A percentile compares a stretch with the other conserved stretches of the same genome.
Conservation (phyloP, 1,140 invertebrate species). For the Ganaspis sp. region DNA sequence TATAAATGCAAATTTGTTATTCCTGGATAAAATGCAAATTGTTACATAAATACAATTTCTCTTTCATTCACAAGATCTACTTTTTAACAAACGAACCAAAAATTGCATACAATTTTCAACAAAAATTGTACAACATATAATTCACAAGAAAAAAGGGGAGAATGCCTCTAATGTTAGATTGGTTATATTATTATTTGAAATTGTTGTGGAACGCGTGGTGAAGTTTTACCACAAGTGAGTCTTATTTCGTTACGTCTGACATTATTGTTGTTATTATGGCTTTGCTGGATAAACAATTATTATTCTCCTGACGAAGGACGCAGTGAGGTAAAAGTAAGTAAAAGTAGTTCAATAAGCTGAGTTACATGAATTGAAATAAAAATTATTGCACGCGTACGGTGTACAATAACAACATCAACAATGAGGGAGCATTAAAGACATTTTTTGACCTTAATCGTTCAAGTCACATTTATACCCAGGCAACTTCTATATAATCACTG, state of each 20-base stretch:
- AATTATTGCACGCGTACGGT: not conserved
- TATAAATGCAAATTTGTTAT: too few relatives aligned
- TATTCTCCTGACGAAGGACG: conserved; percentile 36
- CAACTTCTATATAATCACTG: not conserved
- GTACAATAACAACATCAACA: conserved; percentile 16
- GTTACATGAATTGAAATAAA: not conserved
- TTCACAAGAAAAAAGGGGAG: not conserved
- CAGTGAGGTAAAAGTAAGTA: conserved; percentile 35
- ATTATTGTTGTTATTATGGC: conserved; percentile 16
- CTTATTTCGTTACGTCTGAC: not conserved
- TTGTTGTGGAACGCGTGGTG: not conserved
- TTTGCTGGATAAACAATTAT: conserved; percentile 33
- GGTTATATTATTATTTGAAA: not conserved
- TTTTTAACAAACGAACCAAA: too few relatives aligned
- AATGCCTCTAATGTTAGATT: not conserved
- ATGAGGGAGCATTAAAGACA: not conserved
- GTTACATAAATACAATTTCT: too few relatives aligned
- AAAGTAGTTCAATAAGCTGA: conserved; percentile 38
- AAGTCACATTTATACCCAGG: not conserved
- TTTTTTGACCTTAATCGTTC: conserved; percentile 9
- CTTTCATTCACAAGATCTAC: too few relatives aligned
- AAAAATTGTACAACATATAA: not conserved
- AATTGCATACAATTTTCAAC: too few relatives aligned
- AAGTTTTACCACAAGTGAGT: not conserved
- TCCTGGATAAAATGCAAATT: too few relatives aligned